Evolutionary conservation across 2,888 invertebrate species (phyloP).

Genomic region (Lamellibrachia columna): DNA sequence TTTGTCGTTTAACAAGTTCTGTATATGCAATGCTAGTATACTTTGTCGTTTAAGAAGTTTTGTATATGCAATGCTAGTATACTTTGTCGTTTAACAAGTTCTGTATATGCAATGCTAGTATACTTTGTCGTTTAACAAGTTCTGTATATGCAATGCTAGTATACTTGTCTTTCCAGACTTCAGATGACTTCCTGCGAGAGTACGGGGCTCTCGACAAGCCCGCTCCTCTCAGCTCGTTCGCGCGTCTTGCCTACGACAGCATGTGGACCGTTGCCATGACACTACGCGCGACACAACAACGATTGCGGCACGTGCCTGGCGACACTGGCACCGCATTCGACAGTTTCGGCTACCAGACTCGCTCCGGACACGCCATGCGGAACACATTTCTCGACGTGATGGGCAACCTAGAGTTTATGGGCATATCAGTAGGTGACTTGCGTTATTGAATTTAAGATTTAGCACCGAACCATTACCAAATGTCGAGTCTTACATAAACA

Average conservation of each 20-base stretch:
- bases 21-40: not conserved
- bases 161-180: conserved; percentile 69
- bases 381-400: conserved; percentile 78
- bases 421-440: conserved; percentile 80
- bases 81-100: too few relatives aligned
- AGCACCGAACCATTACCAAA: too few relatives aligned
- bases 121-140: not conserved
- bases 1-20: not conserved
- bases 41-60: not conserved
- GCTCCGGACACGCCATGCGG: conserved; percentile 72
- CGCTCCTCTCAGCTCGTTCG: conserved; percentile 62
- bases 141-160: not conserved
- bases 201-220: conserved; percentile 67
- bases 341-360: conserved; percentile 76
- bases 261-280: conserved; percentile 89
- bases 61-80: not conserved
- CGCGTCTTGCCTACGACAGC: conserved; percentile 87
- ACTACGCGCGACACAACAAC: conserved; percentile 63
- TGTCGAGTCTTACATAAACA: not conserved
- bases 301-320: not conserved
- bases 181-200: conserved; percentile 73
- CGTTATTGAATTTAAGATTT: not conserved
- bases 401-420: conserved; percentile 79
- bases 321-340: conserved; percentile 70
- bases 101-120: too few relatives aligned